Percentiles rank a stretch among this genome's conserved stretches.
Conservation (phyloP, 2,888 invertebrate genomes). For the Punctoribates punctum region DNA sequence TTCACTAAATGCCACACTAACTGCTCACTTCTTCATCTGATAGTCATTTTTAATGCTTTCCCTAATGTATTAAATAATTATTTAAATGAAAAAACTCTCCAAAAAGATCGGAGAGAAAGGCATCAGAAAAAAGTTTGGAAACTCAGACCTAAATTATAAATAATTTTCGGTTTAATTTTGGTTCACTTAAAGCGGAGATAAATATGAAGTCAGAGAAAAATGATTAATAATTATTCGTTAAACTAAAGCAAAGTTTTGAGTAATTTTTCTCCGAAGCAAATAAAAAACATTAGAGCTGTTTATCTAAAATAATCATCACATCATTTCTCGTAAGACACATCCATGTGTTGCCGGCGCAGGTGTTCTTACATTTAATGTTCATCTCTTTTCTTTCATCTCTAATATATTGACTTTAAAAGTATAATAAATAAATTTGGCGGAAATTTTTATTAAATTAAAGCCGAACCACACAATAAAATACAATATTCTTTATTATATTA, state of each 20-base stretch:
- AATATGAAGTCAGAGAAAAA: neutral
- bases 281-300: conserved; percentile 1
- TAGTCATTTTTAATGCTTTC: conserved; percentile 29
- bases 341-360: neutral
- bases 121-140: neutral
- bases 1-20: conserved; percentile 16
- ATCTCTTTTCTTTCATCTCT: neutral
- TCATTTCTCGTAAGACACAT: conserved; percentile 14
- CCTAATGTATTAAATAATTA: conserved; percentile 27
- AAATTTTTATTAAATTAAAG: conserved; percentile 23
- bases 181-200: neutral
- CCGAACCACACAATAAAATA: neutral
- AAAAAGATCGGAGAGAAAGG: neutral
- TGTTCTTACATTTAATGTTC: conserved; percentile 6
- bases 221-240: conserved; percentile 5
- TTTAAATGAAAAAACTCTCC: conserved; percentile 12
- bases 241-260: neutral
- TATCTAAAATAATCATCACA: conserved; percentile 29
- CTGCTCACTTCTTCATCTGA: conserved; percentile 25
- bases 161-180: conserved; percentile 3
- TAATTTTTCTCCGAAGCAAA: neutral
- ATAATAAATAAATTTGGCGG: conserved; percentile 23
- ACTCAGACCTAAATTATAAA: neutral
- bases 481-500: conserved; percentile 4
- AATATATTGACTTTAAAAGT: conserved; percentile 32